Percentiles rank a stretch among this genome's conserved stretches.
These are phyloP conservation scores for Epinotia brunnichana DNA, from an alignment of 2,888 invertebrate genomes.

Conservation along the genomic window DNA sequence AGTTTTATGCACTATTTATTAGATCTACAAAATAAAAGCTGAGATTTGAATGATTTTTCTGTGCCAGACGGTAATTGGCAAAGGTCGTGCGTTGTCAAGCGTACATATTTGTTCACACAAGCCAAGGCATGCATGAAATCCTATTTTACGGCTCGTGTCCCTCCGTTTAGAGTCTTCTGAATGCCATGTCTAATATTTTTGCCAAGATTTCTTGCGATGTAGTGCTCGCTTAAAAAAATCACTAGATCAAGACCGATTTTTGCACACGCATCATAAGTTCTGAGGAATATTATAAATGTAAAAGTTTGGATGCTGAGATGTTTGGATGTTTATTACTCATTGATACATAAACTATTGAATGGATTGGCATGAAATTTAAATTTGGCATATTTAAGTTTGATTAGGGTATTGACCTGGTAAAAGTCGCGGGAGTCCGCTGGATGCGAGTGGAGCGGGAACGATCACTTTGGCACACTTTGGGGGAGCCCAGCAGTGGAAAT, in stretches of 20 bases:
- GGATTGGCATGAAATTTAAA: too few species aligned
- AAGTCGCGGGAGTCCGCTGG: too few species aligned
- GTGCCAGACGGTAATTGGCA: constrained; percentile 67
- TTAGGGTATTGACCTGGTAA: too few species aligned
- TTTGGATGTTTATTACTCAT: too few species aligned
- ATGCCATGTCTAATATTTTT: constrained; percentile 76
- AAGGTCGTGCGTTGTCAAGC: constrained; percentile 79
- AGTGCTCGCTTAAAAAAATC: constrained; percentile 57
- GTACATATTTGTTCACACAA: constrained; percentile 81
- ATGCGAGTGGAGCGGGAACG: too few species aligned
- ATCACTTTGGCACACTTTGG: too few species aligned
- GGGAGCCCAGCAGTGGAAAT: too few species aligned
- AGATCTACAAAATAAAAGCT: constrained; percentile 16
- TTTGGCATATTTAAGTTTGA: too few species aligned
- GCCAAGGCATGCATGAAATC: constrained; percentile 82
- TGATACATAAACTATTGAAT: too few species aligned
- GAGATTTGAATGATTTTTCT: constrained; percentile 62
- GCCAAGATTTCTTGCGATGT: constrained; percentile 56
- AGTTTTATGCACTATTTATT: too few species aligned
- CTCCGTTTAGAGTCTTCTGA: constrained; percentile 80
- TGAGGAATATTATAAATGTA: too few species aligned
- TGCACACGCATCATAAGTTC: background rate
- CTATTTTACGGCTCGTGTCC: constrained; percentile 82
- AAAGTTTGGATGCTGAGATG: too few species aligned
- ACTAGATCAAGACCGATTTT: constrained; percentile 47